Evolutionary conservation across 2,113 vertebrate genomes (phyloP).

Genomic region (Sebastes fasciatus): DNA sequence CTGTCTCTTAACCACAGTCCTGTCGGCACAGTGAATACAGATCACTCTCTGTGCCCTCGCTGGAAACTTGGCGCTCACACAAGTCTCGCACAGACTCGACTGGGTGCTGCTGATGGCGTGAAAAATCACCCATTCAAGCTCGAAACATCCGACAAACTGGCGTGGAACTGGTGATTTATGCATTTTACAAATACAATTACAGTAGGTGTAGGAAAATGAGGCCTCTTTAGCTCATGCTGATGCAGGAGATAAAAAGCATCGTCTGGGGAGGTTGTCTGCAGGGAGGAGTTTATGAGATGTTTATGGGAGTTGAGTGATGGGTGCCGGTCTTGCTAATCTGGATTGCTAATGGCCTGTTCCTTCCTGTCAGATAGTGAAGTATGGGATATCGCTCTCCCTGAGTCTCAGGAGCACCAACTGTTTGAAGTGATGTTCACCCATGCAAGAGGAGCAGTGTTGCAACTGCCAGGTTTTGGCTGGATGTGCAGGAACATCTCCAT

Average conservation of each 20-base stretch:
- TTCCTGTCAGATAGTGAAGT: slow-evolving; percentile 60
- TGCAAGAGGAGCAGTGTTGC: slow-evolving; percentile 34
- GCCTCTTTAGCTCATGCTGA: slow-evolving; percentile 26
- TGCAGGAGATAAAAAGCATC: slow-evolving; percentile 21
- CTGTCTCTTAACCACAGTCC: slow-evolving; percentile 13
- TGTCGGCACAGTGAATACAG: slow-evolving; percentile 32
- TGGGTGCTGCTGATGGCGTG: slow-evolving; percentile 27
- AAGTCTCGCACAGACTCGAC: background rate
- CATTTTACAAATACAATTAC: slow-evolving; percentile 41
- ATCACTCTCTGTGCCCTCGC: slow-evolving; percentile 2
- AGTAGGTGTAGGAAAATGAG: slow-evolving; percentile 33
- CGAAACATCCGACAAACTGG: slow-evolving; percentile 33
- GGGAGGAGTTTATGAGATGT: slow-evolving; percentile 46
- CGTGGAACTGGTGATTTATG: slow-evolving; percentile 45
- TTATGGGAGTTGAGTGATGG: slow-evolving; percentile 54
- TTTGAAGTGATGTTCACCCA: slow-evolving; percentile 49
- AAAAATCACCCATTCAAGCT: slow-evolving; percentile 44
- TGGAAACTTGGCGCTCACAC: slow-evolving; percentile 6
- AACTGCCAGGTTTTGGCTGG: slow-evolving; percentile 23
- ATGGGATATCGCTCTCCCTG: slow-evolving; percentile 42
- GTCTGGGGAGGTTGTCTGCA: slow-evolving; percentile 14
- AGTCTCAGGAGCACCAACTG: slow-evolving; percentile 40
- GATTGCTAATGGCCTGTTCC: slow-evolving; percentile 64
- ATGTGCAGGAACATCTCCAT: slow-evolving; percentile 51
- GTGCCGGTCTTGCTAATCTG: slow-evolving; percentile 55